These are phyloP conservation scores for Semicossyphus pulcher DNA, from an alignment of 2,113 vertebrate species.

Conservation along the genomic window DNA sequence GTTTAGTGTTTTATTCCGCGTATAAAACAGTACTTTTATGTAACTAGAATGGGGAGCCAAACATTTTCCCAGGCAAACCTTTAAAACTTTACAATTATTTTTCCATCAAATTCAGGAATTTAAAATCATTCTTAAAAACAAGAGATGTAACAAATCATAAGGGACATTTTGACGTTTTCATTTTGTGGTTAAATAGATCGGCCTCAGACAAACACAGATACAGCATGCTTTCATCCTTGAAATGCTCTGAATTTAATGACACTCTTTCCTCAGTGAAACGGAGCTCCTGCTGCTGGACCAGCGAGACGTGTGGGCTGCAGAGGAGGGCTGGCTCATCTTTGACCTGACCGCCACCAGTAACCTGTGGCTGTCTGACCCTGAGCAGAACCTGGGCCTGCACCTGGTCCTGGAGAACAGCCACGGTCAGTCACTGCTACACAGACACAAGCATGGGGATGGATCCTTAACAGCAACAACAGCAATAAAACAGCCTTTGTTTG, in stretches of 20 bases:
- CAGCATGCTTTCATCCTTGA: neutral
- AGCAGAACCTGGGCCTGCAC: conserved; percentile 93
- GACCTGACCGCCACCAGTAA: conserved; percentile 95
- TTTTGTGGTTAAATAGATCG: neutral
- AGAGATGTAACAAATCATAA: neutral
- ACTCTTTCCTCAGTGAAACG: conserved; percentile 83
- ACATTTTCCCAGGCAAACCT: conserved; percentile 11
- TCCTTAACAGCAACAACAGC: neutral
- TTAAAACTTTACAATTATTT: no score
- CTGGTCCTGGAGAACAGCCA: conserved; percentile 88
- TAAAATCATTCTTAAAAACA: conserved; percentile 23
- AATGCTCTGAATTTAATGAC: neutral
- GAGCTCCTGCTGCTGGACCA: conserved; percentile 92
- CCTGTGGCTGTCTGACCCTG: conserved; percentile 93
- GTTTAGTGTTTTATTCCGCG: neutral
- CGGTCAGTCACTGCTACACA: conserved; percentile 83
- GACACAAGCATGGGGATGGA: neutral
- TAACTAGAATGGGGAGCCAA: neutral
- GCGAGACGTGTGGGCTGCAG: conserved; percentile 91
- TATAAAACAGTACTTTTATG: neutral
- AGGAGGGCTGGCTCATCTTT: conserved; percentile 97
- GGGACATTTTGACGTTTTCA: neutral
- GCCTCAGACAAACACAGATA: neutral
- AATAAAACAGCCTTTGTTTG: conserved; percentile 12
- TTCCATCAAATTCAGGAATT: conserved; percentile 22